Conservation (phyloP, 2,797 vertebrate genomes). For the Cygnus olor region DNA sequence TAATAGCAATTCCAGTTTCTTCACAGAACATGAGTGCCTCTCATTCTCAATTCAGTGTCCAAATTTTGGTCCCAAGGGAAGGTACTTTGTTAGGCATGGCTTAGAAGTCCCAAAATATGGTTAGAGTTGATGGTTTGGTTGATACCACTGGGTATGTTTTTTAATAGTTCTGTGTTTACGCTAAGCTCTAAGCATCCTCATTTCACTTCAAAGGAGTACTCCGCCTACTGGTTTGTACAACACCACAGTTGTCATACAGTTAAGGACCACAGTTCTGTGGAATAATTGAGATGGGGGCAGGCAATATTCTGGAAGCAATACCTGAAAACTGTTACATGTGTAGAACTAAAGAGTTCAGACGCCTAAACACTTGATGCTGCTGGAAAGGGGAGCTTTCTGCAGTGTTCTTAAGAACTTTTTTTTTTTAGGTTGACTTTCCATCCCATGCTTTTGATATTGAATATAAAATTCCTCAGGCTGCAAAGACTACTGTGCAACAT, state of each 20-base stretch:
- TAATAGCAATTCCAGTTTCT: neutral
- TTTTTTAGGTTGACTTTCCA: constrained; percentile 91
- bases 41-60: neutral
- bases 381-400: neutral
- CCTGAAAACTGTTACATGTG: neutral
- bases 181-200: neutral
- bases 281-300: neutral
- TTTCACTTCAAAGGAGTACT: neutral
- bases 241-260: neutral
- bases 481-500: constrained; percentile 74
- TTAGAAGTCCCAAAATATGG: neutral
- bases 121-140: neutral
- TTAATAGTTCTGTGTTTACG: neutral
- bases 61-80: neutral
- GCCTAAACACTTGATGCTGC: neutral
- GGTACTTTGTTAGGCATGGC: neutral
- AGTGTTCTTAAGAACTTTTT: neutral
- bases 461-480: constrained; percentile 86
- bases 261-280: neutral
- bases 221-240: neutral
- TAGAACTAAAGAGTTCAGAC: neutral
- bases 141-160: neutral
- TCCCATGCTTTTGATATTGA: constrained; percentile 85
- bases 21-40: neutral
- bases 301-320: neutral